Conservation (phyloP, 1,140 invertebrate genomes). For the Heliconius hewitsoni region DNA sequence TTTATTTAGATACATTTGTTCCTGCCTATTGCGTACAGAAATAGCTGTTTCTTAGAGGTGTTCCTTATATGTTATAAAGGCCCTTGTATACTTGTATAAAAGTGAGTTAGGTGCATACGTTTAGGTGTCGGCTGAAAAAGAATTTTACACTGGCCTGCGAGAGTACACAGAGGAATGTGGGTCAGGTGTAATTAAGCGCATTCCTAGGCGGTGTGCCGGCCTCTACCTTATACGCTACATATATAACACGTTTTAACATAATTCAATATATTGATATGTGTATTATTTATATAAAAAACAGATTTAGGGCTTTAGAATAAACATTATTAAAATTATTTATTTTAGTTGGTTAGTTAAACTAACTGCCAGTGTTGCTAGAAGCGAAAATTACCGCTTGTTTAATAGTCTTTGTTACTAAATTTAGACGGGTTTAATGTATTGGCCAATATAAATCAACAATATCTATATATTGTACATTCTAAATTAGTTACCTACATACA, state of each 20-base stretch:
- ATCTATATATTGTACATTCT: no score
- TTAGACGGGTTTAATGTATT: background rate
- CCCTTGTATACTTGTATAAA: background rate
- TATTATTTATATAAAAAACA: no score
- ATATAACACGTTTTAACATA: background rate
- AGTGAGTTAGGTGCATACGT: background rate
- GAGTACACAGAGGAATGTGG: slow-evolving; percentile 26
- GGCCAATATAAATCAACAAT: background rate
- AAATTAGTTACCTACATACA: no score
- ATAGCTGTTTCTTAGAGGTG: slow-evolving; percentile 1
- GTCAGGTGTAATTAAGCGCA: slow-evolving; percentile 30
- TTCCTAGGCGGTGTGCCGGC: slow-evolving; percentile 12
- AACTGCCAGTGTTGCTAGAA: no score
- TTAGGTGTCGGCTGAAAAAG: slow-evolving; percentile 15
- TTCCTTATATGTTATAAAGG: background rate
- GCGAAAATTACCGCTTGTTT: background rate
- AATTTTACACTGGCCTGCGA: slow-evolving; percentile 12
- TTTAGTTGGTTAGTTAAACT: no score
- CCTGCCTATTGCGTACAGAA: slow-evolving; percentile 2
- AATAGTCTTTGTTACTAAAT: background rate
- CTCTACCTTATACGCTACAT: slow-evolving; percentile 4
- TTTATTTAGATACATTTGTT: slow-evolving; percentile 14
- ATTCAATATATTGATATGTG: background rate
- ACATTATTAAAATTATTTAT: no score
- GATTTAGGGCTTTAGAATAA: background rate